Evolutionary conservation across 2,888 invertebrate genomes (phyloP).

Genomic region (Prenolepis imparis): DNA sequence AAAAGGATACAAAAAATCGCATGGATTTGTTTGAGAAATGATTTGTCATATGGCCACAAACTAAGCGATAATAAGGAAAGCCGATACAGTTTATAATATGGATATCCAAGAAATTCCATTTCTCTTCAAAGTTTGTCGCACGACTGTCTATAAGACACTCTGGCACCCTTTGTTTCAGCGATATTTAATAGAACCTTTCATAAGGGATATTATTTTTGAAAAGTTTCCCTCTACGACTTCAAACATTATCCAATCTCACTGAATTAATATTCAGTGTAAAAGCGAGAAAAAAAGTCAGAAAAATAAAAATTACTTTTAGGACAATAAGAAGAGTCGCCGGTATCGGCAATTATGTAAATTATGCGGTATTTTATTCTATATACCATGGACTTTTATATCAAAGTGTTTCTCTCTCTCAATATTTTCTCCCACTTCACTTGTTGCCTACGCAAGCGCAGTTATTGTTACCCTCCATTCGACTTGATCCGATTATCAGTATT

Average conservation of each 20-base stretch:
- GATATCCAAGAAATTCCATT: constrained; percentile 50
- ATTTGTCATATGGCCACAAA: constrained; percentile 38
- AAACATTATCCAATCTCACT: constrained; percentile 20
- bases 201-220: background rate
- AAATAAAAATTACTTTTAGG: background rate
- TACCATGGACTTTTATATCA: background rate
- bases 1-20: constrained; percentile 1
- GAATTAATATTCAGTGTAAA: constrained; percentile 13
- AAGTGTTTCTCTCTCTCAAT: background rate
- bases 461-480: background rate
- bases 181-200: background rate
- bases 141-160: background rate
- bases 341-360: constrained; percentile 40
- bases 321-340: background rate
- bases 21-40: constrained; percentile 3
- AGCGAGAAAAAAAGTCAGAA: background rate
- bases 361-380: background rate
- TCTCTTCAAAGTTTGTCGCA: background rate
- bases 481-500: background rate
- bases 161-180: background rate
- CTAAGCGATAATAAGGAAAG: constrained; percentile 13
- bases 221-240: constrained; percentile 7
- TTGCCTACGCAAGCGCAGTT: constrained; percentile 18
- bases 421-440: background rate
- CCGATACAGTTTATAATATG: constrained; percentile 43